These are phyloP conservation scores for Slavum lentiscoides DNA, from an alignment of 2,888 invertebrate species.

Conservation along the genomic window DNA sequence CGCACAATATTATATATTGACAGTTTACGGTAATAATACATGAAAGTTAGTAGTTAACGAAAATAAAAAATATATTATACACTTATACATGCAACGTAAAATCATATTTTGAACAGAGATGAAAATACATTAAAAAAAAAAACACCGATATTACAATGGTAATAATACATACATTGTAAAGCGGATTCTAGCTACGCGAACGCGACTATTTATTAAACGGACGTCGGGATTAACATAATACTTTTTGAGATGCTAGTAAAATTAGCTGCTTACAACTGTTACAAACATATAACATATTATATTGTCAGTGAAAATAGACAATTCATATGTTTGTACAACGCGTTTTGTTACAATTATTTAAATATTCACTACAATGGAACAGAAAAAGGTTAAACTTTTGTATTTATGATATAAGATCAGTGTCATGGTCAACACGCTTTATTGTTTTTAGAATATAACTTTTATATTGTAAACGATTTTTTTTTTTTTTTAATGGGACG, in stretches of 20 bases:
- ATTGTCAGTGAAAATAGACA: too few relatives aligned
- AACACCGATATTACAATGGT: too few relatives aligned
- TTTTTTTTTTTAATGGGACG: constrained; percentile 18
- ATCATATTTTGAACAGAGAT: neutral
- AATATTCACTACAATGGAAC: neutral
- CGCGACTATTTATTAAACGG: too few relatives aligned
- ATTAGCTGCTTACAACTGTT: neutral
- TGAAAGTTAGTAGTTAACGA: constrained; percentile 7
- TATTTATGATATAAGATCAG: too few relatives aligned
- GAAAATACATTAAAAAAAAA: neutral
- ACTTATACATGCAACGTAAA: constrained; percentile 23
- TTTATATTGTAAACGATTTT: neutral
- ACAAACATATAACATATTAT: too few relatives aligned
- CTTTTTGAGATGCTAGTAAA: neutral
- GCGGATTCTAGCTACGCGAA: neutral
- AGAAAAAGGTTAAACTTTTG: too few relatives aligned
- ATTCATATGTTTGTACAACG: neutral
- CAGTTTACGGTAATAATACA: constrained; percentile 23
- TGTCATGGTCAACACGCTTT: neutral
- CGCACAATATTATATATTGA: neutral
- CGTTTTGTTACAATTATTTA: neutral
- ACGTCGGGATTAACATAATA: neutral
- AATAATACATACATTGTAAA: neutral
- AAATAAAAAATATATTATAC: constrained; percentile 21
- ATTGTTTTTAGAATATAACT: constrained; percentile 26